Evolutionary conservation across 2,797 vertebrate genomes (phyloP).

Genomic region (Oophaga sylvatica): DNA sequence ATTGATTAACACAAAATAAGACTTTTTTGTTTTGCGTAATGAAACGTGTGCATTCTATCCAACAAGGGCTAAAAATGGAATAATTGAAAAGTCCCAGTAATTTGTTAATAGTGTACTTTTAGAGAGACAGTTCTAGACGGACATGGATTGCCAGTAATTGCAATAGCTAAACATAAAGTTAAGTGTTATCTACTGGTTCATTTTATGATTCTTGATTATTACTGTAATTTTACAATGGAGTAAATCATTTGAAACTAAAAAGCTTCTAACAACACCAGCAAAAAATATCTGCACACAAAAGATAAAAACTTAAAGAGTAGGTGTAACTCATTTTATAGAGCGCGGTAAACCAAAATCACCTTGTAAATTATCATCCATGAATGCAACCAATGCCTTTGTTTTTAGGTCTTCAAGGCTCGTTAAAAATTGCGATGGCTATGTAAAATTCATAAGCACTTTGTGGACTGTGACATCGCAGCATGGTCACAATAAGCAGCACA

Average conservation of each 20-base stretch:
- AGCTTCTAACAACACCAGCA: neutral
- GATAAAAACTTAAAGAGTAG: too few relatives aligned
- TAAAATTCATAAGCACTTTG: neutral
- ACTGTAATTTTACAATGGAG: neutral
- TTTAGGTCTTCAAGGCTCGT: too few relatives aligned
- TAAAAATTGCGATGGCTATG: neutral
- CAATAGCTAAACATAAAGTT: neutral
- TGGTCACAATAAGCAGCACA: neutral
- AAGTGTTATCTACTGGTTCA: neutral
- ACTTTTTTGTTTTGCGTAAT: neutral
- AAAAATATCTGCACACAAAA: too few relatives aligned
- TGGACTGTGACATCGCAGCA: neutral
- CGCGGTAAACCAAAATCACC: too few relatives aligned
- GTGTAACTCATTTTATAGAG: too few relatives aligned
- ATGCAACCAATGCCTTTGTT: too few relatives aligned
- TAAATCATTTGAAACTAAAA: conserved; percentile 2
- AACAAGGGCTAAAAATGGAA: neutral
- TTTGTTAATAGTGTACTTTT: neutral
- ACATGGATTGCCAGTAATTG: neutral
- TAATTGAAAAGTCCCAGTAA: neutral
- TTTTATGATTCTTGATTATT: too few relatives aligned
- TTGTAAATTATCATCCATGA: too few relatives aligned
- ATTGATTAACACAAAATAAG: conserved; percentile 20
- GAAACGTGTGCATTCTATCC: neutral
- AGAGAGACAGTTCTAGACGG: neutral